A percentile compares a stretch with the other conserved stretches of the same genome.
Evolutionary conservation across 2,797 vertebrate genomes (phyloP).

Genomic region (Fundulus diaphanus): DNA sequence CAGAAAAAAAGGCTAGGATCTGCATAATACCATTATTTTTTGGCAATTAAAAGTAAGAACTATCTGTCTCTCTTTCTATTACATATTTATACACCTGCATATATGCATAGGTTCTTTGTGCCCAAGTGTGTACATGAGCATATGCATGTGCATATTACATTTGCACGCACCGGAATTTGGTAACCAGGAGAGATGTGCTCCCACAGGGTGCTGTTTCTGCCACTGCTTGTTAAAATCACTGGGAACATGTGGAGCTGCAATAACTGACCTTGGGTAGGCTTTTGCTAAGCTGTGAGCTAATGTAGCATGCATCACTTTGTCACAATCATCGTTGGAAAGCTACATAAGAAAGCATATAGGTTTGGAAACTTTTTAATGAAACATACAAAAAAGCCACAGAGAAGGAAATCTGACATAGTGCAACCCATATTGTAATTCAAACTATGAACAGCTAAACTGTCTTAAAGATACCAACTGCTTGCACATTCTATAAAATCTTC

Average conservation of each 20-base stretch:
- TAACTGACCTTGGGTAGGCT: constrained; percentile 57
- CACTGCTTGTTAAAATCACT: constrained; percentile 62
- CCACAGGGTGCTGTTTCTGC: constrained; percentile 60
- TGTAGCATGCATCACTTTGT: neutral
- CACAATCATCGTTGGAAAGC: neutral
- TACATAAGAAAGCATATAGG: neutral
- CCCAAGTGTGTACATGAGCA: constrained; percentile 6
- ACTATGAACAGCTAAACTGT: no score
- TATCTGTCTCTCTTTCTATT: neutral
- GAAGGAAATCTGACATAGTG: neutral
- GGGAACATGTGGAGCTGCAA: constrained; percentile 54
- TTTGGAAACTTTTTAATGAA: neutral
- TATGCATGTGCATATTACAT: constrained; percentile 27
- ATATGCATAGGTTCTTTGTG: constrained; percentile 4
- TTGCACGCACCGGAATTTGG: constrained; percentile 50
- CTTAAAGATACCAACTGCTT: no score
- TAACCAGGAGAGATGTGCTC: constrained; percentile 63
- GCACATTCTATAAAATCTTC: no score
- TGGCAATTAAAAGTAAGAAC: neutral
- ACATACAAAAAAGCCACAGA: neutral
- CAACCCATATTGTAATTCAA: neutral
- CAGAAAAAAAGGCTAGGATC: neutral
- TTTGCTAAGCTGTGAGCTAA: constrained; percentile 26
- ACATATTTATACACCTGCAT: neutral
- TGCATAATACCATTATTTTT: neutral